Conservation (phyloP, 2,797 vertebrate species). For the Holocentrus rufus region DNA sequence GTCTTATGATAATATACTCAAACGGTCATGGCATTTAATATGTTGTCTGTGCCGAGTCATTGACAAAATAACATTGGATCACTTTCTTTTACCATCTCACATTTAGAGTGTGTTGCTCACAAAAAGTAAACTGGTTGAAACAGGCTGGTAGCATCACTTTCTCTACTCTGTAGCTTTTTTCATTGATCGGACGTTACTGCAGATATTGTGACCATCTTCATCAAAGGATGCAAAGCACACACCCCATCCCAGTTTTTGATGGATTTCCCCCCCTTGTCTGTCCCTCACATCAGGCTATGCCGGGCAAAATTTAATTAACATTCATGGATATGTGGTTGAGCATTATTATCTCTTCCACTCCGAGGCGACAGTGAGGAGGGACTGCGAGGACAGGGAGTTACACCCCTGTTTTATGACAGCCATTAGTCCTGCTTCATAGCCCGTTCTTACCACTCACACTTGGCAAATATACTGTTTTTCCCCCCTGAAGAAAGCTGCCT, state of each 20-base stretch:
- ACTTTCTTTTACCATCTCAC: constrained; percentile 17
- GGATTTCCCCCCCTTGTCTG: constrained; percentile 56
- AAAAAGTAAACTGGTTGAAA: not conserved
- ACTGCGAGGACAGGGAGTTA: constrained; percentile 64
- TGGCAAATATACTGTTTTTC: constrained; percentile 39
- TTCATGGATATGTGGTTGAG: constrained; percentile 57
- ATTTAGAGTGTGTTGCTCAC: constrained; percentile 16
- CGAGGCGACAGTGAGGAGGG: constrained; percentile 46
- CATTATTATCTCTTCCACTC: constrained; percentile 61
- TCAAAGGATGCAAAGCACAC: constrained; percentile 22
- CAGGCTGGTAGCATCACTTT: not conserved
- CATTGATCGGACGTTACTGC: not conserved
- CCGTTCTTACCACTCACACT: constrained; percentile 32
- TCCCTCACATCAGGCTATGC: constrained; percentile 42
- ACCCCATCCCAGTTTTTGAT: constrained; percentile 47
- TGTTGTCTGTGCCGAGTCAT: not conserved
- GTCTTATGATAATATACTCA: constrained; percentile 20
- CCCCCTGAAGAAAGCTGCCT: constrained; percentile 12
- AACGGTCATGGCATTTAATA: constrained; percentile 8
- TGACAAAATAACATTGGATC: constrained; percentile 35
- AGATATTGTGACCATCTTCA: constrained; percentile 11
- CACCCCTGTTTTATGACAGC: constrained; percentile 67
- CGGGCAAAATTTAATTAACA: constrained; percentile 68
- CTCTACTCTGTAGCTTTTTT: not conserved
- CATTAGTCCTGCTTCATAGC: constrained; percentile 59